Evolutionary conservation across 2,113 vertebrate genomes (phyloP).

Genomic region (Rhinoderma darwinii): DNA sequence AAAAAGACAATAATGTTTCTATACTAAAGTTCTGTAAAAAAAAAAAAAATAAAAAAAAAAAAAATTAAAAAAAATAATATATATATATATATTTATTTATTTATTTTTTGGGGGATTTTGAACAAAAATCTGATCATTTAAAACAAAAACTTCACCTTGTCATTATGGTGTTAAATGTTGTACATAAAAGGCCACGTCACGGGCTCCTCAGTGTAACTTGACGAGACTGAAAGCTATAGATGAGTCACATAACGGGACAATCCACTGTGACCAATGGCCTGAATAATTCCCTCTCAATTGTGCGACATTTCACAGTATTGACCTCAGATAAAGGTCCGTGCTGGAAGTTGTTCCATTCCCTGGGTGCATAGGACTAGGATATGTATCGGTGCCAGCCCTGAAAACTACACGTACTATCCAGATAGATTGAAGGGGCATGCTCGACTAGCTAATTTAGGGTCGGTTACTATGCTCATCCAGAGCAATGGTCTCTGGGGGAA

Average conservation of each 20-base stretch:
- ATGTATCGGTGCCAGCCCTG: not conserved
- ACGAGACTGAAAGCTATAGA: not conserved
- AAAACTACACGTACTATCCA: not conserved
- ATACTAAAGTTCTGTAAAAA: too few relatives aligned
- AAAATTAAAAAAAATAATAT: too few relatives aligned
- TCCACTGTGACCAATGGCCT: not conserved
- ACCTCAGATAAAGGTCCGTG: not conserved
- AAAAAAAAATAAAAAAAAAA: too few relatives aligned
- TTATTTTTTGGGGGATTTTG: too few relatives aligned
- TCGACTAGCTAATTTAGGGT: not conserved
- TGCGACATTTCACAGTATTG: not conserved
- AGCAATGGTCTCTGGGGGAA: not conserved
- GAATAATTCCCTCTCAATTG: not conserved
- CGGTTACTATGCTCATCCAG: not conserved
- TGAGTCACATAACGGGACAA: slow-evolving; percentile 28
- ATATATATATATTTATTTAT: too few relatives aligned
- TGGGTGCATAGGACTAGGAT: not conserved
- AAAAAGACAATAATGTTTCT: too few relatives aligned
- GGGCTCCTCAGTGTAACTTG: not conserved
- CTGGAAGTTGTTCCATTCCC: not conserved
- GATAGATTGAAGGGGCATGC: not conserved
- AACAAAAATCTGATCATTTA: too few relatives aligned
- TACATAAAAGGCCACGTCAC: not conserved
- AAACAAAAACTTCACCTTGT: too few relatives aligned
- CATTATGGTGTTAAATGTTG: not conserved